These are phyloP conservation scores for Sinella curviseta DNA, from an alignment of 1,140 invertebrate species.

Conservation along the genomic window DNA sequence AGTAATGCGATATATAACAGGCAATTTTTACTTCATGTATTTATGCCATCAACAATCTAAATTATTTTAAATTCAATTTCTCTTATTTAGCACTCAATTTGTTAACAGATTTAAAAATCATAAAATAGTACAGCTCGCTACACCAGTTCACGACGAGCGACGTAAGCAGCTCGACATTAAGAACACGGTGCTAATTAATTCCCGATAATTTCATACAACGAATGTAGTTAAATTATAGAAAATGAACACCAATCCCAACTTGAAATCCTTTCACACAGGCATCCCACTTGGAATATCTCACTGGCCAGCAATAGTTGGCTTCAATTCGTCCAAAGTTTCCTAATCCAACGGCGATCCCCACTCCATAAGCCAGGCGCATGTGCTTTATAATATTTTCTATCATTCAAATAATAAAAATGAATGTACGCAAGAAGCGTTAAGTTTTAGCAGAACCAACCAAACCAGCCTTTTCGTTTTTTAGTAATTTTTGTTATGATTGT, in stretches of 20 bases:
- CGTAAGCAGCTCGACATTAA: too few relatives aligned
- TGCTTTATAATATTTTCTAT: constrained; percentile 1
- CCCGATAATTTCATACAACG: neutral
- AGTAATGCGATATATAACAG: too few relatives aligned
- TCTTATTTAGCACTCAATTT: too few relatives aligned
- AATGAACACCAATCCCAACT: constrained; percentile 8
- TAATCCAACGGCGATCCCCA: neutral
- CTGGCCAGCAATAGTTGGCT: constrained; percentile 18
- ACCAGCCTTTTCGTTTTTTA: neutral
- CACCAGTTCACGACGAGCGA: too few relatives aligned
- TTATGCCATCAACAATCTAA: too few relatives aligned
- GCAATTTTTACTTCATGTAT: too few relatives aligned
- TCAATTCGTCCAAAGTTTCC: constrained; percentile 8
- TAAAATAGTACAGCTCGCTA: too few relatives aligned
- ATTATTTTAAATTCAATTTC: too few relatives aligned
- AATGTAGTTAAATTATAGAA: neutral
- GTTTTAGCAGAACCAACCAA: neutral
- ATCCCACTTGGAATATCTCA: neutral
- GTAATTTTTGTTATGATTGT: neutral
- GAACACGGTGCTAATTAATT: neutral
- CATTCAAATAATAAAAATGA: neutral
- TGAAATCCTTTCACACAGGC: neutral
- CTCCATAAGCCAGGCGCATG: neutral
- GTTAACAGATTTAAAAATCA: too few relatives aligned
- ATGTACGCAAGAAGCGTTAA: neutral